These are phyloP conservation scores for Hemithea aestivaria DNA, from an alignment of 2,888 invertebrate genomes.

Conservation along the genomic window DNA sequence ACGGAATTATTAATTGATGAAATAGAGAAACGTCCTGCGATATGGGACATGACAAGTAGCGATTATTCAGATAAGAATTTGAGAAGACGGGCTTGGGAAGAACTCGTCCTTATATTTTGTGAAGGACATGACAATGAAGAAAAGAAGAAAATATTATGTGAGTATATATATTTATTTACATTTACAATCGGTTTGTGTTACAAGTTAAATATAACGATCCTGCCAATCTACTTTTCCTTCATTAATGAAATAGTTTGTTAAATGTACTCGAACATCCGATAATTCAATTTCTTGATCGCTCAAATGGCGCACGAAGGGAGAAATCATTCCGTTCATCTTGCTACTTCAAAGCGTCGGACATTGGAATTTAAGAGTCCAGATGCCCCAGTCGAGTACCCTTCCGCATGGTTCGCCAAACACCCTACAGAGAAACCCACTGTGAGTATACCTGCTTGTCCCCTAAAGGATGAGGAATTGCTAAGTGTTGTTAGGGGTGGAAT, in stretches of 20 bases:
- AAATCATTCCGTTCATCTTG: too few species aligned
- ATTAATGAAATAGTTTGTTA: constrained; percentile 24
- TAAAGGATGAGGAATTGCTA: too few species aligned
- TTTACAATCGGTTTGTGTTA: constrained; percentile 17
- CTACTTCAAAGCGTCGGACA: too few species aligned
- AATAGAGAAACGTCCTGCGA: constrained; percentile 13
- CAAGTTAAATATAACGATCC: constrained; percentile 21
- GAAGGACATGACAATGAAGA: constrained; percentile 9
- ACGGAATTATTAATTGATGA: constrained; percentile 22
- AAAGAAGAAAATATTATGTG: constrained; percentile 12
- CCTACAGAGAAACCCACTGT: too few species aligned
- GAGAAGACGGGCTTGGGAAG: constrained; percentile 12
- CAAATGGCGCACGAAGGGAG: too few species aligned
- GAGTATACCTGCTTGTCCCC: too few species aligned
- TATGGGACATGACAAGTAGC: constrained; percentile 10
- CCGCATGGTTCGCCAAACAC: too few species aligned
- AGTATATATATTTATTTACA: constrained; percentile 4
- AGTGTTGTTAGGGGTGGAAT: too few species aligned
- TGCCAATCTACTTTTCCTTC: constrained; percentile 21
- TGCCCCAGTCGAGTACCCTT: too few species aligned
- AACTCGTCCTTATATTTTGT: constrained; percentile 14
- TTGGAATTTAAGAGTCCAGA: too few species aligned
- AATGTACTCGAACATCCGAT: constrained; percentile 12
- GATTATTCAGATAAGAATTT: constrained; percentile 11
- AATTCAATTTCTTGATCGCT: too few species aligned